Evolutionary conservation across 2,113 vertebrate genomes (phyloP).

Genomic region (Colaptes auratus): DNA sequence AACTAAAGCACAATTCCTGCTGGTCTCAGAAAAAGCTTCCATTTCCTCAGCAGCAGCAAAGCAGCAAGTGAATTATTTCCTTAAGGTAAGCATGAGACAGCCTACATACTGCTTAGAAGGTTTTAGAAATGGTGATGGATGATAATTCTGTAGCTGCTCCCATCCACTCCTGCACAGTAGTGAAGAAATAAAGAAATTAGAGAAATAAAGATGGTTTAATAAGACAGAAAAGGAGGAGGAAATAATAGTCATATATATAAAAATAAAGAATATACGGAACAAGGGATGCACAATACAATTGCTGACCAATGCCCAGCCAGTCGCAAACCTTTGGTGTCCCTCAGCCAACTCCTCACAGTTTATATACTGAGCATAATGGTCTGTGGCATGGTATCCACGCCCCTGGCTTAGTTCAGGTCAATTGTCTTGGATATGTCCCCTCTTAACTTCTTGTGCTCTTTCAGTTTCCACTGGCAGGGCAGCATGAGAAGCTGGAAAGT

Average conservation of each 20-base stretch:
- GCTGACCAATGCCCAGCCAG: no score
- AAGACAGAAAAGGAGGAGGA: not conserved
- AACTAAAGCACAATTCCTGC: not conserved
- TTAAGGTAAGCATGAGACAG: not conserved
- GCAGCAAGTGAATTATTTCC: not conserved
- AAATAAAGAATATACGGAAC: not conserved
- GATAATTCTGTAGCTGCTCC: not conserved
- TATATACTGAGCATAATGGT: not conserved
- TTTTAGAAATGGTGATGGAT: constrained; percentile 7
- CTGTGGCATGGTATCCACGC: no score
- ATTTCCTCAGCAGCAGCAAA: not conserved
- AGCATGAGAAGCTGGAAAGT: not conserved
- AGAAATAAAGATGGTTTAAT: not conserved
- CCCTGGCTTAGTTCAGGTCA: not conserved
- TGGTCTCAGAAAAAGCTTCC: not conserved
- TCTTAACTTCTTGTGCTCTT: not conserved
- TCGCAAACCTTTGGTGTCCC: no score
- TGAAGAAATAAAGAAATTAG: no score
- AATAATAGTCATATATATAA: not conserved
- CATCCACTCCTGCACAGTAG: not conserved
- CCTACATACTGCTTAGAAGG: not conserved
- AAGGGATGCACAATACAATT: not conserved
- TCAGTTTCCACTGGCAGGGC: not conserved
- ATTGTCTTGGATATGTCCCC: not conserved
- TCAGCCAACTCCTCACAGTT: not conserved